Conservation (phyloP, 2,113 vertebrate species). For the Pelodiscus sinensis region DNA sequence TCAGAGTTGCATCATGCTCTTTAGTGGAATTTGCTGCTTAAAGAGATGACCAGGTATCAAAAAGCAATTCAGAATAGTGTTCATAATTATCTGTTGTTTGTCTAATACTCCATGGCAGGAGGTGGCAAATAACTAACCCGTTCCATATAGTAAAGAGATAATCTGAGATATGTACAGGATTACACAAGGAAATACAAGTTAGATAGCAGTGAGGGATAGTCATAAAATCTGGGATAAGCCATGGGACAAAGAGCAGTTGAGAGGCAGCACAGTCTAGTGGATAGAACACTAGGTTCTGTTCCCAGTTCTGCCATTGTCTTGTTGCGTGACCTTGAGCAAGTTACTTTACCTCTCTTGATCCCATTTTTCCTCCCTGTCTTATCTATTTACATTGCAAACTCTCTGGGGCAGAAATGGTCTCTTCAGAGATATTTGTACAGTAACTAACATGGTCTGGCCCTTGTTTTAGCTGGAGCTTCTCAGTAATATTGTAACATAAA, state of each 20-base stretch:
- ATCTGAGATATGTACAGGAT: not conserved
- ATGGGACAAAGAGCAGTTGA: not conserved
- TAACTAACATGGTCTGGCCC: not conserved
- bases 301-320: not conserved
- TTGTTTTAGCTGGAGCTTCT: not conserved
- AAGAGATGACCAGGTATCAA: not conserved
- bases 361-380: not conserved
- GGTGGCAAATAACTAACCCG: not conserved
- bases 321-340: not conserved
- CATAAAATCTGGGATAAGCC: not conserved
- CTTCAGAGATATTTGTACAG: not conserved
- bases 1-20: not conserved
- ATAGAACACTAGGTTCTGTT: not conserved
- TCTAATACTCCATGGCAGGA: not conserved
- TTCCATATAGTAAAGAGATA: not conserved
- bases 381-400: not conserved
- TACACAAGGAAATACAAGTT: not conserved
- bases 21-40: not conserved
- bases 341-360: not conserved
- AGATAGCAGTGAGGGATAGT: not conserved
- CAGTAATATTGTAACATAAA: not conserved
- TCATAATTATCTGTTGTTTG: not conserved
- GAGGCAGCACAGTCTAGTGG: not conserved
- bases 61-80: not conserved
- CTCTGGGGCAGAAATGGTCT: not conserved